Conservation (phyloP, 2,888 invertebrate genomes). For the Nephrotoma flavescens region DNA sequence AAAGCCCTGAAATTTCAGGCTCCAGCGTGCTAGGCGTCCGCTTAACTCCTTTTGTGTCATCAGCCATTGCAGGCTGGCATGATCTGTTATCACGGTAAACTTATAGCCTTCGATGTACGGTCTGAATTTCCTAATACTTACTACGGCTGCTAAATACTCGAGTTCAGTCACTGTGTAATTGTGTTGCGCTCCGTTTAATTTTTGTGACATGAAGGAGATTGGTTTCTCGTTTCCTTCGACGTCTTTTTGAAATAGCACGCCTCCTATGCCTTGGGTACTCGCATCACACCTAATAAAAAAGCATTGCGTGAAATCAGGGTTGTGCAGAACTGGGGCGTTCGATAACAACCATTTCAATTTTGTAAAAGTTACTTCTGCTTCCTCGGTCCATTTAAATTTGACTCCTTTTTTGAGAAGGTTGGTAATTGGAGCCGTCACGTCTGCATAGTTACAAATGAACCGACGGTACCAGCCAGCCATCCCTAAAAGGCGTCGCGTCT, state of each 20-base stretch:
- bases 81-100: neutral
- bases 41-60: neutral
- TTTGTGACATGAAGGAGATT: too few species aligned
- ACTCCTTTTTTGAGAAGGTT: neutral
- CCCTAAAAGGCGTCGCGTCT: neutral
- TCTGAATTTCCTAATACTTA: neutral
- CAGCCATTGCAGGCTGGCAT: neutral
- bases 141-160: constrained; percentile 3
- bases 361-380: constrained; percentile 22
- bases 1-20: neutral
- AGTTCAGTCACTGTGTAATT: constrained; percentile 6
- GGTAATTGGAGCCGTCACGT: constrained; percentile 6
- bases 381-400: constrained; percentile 6
- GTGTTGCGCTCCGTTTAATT: too few species aligned
- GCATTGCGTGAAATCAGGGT: too few species aligned
- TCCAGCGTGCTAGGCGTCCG: neutral
- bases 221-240: too few species aligned
- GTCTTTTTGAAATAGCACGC: too few species aligned
- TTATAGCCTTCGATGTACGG: neutral
- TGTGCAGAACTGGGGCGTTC: too few species aligned
- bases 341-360: too few species aligned
- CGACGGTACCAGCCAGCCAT: neutral
- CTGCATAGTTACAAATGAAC: constrained; percentile 12
- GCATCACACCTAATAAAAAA: constrained; percentile 18
- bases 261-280: neutral